These are phyloP conservation scores for Cliona cf. orientalis DNA, from an alignment of 37 sponge, comb jelly and placozoan species.

Conservation along the genomic window DNA sequence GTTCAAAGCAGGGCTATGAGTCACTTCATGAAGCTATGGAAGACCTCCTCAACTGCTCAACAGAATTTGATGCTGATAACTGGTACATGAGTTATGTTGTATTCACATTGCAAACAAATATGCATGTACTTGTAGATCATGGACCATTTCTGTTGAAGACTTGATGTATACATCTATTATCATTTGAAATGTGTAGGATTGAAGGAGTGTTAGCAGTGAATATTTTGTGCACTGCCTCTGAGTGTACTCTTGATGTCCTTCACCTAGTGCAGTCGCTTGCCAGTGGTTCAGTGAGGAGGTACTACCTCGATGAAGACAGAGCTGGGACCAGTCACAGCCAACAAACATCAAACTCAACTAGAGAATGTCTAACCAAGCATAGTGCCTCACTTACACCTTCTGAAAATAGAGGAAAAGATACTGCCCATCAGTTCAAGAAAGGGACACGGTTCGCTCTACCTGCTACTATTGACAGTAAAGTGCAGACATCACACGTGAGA, in stretches of 20 bases:
- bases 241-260: slow-evolving; percentile 45
- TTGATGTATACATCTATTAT: neutral
- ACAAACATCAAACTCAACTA: neutral
- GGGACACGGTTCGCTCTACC: slow-evolving; percentile 19
- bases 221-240: slow-evolving; percentile 59
- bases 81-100: slow-evolving; percentile 27
- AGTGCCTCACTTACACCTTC: too few species aligned
- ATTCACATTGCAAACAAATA: neutral
- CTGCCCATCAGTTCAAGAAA: neutral
- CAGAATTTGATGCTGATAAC: slow-evolving; percentile 35
- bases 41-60: slow-evolving; percentile 46
- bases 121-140: neutral
- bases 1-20: slow-evolving; percentile 3
- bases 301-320: neutral
- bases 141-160: neutral
- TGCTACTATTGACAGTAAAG: too few species aligned
- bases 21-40: slow-evolving; percentile 38
- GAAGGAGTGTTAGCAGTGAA: slow-evolving; percentile 69
- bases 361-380: neutral
- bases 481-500: too few species aligned
- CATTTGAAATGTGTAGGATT: slow-evolving; percentile 46
- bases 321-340: neutral
- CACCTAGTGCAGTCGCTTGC: slow-evolving; percentile 65
- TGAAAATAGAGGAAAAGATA: too few species aligned
- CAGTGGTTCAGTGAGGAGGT: neutral